Conservation (phyloP, 1,140 invertebrate species). For the Solen grandis region DNA sequence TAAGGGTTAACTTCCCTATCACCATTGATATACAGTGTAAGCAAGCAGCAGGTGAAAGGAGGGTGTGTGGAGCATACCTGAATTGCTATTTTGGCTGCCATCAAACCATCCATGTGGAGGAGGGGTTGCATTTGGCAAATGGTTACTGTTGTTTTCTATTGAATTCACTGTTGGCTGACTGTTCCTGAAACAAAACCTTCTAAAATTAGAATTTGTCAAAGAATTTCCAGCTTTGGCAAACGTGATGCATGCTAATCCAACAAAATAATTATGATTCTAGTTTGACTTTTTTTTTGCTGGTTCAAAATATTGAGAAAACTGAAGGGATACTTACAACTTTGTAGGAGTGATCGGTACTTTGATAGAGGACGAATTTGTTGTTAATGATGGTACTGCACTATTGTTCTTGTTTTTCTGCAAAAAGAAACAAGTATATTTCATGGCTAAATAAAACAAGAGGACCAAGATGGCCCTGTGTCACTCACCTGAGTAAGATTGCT, state of each 20-base stretch:
- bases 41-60: too few species aligned
- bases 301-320: too few species aligned
- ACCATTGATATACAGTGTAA: too few species aligned
- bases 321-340: background rate
- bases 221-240: too few species aligned
- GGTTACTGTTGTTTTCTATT: slow-evolving; percentile 44
- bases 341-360: background rate
- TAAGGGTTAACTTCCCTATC: too few species aligned
- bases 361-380: slow-evolving; percentile 12
- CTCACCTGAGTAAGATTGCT: too few species aligned
- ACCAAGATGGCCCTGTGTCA: too few species aligned
- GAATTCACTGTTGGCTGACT: slow-evolving; percentile 15
- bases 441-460: too few species aligned
- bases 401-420: slow-evolving; percentile 72
- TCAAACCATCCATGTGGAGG: slow-evolving; percentile 40
- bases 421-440: slow-evolving; percentile 26
- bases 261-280: too few species aligned
- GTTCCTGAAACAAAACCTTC: slow-evolving; percentile 10
- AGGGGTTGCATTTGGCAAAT: slow-evolving; percentile 46
- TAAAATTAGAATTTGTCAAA: too few species aligned
- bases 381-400: slow-evolving; percentile 47
- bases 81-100: slow-evolving; percentile 46
- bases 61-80: slow-evolving; percentile 42
- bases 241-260: too few species aligned
- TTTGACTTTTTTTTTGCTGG: too few species aligned